A percentile compares a stretch with the other conserved stretches of the same genome.
phyloP scores from a whole-genome alignment of 2,797 vertebrate species.

The Hyperoplus immaculatus region DNA sequence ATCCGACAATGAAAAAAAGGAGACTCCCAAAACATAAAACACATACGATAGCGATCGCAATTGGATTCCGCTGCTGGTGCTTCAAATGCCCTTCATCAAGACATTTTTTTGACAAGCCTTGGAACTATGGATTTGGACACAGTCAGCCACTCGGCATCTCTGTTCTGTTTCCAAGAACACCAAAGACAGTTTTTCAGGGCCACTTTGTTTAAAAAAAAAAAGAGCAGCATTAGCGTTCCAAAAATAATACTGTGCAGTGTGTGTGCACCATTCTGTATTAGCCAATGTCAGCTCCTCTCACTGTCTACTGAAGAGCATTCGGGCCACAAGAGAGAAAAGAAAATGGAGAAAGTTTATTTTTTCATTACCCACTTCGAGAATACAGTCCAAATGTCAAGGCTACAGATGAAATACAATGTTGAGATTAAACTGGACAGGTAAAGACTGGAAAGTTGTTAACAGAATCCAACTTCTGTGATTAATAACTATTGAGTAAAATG shows the following conservation, averaged over 20 bases:
- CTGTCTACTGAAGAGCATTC: constrained; percentile 40
- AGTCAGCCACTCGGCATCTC: neutral
- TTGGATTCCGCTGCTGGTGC: constrained; percentile 3
- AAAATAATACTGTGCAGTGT: constrained; percentile 52
- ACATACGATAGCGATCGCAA: constrained; percentile 21
- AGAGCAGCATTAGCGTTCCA: constrained; percentile 52
- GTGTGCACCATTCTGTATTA: constrained; percentile 55
- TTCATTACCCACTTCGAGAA: too few species aligned
- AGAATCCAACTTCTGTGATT: too few species aligned
- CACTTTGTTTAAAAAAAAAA: constrained; percentile 24
- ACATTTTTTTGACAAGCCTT: constrained; percentile 23
- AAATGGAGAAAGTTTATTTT: too few species aligned
- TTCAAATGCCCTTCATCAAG: constrained; percentile 38
- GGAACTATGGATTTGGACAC: constrained; percentile 16
- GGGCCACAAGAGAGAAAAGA: too few species aligned
- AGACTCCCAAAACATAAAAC: constrained; percentile 41
- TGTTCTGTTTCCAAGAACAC: constrained; percentile 8
- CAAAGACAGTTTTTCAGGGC: constrained; percentile 32
- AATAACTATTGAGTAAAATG: too few species aligned
- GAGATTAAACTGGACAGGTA: too few species aligned
- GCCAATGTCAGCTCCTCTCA: constrained; percentile 60
- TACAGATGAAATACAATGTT: too few species aligned
- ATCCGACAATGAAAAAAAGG: constrained; percentile 41
- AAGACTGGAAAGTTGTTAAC: too few species aligned
- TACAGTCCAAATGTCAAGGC: too few species aligned